Percentiles rank a stretch among this genome's conserved stretches.
Evolutionary conservation across 1,140 invertebrate species (phyloP).

Genomic region (Oppia nitens): DNA sequence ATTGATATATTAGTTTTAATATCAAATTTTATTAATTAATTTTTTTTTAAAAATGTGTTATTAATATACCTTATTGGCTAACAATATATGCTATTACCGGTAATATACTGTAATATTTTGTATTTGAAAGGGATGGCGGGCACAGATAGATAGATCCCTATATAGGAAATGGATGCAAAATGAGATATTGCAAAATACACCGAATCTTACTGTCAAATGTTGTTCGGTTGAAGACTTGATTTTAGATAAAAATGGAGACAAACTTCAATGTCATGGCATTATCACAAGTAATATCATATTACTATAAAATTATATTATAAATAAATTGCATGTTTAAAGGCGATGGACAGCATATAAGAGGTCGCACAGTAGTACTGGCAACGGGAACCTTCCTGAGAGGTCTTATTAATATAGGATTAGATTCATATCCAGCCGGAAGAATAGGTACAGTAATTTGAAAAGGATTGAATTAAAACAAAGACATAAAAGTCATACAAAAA

Average conservation of each 20-base stretch:
- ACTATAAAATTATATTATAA: neutral
- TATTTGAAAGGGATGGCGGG: slow-evolving; percentile 44
- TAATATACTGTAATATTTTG: no score
- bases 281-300: slow-evolving; percentile 37
- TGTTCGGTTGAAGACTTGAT: slow-evolving; percentile 68
- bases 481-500: neutral
- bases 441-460: slow-evolving; percentile 35
- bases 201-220: slow-evolving; percentile 51
- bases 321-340: slow-evolving; percentile 25
- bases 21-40: neutral
- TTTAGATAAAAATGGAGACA: slow-evolving; percentile 30
- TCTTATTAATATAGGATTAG: slow-evolving; percentile 68
- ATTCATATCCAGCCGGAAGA: slow-evolving; percentile 59
- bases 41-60: neutral
- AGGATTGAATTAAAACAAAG: neutral
- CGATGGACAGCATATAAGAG: slow-evolving; percentile 41
- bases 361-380: slow-evolving; percentile 60
- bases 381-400: slow-evolving; percentile 89
- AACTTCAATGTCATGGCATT: slow-evolving; percentile 39
- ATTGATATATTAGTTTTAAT: slow-evolving; percentile 19
- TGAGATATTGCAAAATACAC: slow-evolving; percentile 45
- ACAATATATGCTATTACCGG: no score
- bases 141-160: slow-evolving; percentile 71
- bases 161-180: slow-evolving; percentile 67
- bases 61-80: no score